phyloP scores from a whole-genome alignment of 1,140 invertebrate species.

The Drosophila gunungcola region DNA sequence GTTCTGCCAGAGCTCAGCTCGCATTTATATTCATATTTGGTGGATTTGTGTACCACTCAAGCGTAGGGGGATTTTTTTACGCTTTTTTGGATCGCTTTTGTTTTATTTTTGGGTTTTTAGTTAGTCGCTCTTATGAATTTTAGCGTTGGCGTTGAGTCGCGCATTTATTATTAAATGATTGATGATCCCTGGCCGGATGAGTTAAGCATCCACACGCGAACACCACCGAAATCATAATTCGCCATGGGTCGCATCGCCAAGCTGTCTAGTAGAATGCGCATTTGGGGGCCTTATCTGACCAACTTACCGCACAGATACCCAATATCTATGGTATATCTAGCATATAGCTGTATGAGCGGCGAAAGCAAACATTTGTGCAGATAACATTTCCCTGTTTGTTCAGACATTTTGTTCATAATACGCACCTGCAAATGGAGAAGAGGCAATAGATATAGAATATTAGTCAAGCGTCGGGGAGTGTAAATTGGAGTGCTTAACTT shows the following conservation, averaged over 20 bases:
- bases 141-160: constrained; percentile 65
- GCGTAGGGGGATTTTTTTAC: constrained; percentile 44
- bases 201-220: constrained; percentile 46
- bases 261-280: constrained; percentile 47
- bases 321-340: constrained; percentile 20
- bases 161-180: constrained; percentile 75
- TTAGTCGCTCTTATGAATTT: constrained; percentile 18
- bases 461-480: constrained; percentile 36
- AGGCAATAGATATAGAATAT: constrained; percentile 49
- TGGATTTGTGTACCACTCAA: constrained; percentile 38
- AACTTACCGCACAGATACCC: constrained; percentile 39
- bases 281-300: constrained; percentile 29
- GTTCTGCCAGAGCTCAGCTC: constrained; percentile 51
- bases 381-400: constrained; percentile 36
- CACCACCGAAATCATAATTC: constrained; percentile 53
- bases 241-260: constrained; percentile 45
- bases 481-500: constrained; percentile 23
- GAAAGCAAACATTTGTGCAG: constrained; percentile 28
- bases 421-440: constrained; percentile 65
- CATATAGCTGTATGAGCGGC: constrained; percentile 2
- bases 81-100: constrained; percentile 27
- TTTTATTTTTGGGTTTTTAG: constrained; percentile 39
- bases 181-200: constrained; percentile 57
- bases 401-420: constrained; percentile 34
- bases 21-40: constrained; percentile 80